phyloP scores from a whole-genome alignment of 2,797 vertebrate genomes.

The Anas acuta region DNA sequence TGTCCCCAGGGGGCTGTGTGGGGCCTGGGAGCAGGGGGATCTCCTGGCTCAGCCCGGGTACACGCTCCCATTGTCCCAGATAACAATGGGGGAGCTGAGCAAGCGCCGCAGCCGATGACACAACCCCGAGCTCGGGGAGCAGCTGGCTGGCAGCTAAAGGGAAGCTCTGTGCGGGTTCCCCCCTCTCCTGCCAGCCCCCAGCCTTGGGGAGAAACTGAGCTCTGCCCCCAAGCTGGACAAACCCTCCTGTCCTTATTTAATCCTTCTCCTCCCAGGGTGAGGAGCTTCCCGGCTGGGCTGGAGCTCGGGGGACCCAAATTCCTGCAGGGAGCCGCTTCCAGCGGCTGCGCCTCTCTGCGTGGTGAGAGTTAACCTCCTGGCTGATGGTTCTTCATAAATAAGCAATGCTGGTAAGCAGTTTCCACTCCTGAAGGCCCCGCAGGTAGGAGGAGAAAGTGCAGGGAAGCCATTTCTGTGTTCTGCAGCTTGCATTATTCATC shows the following conservation, averaged over 20 bases:
- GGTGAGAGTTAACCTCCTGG: not conserved
- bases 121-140: not conserved
- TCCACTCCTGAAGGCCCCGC: not conserved
- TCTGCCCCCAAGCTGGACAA: not conserved
- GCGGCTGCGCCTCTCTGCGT: not conserved
- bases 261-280: not conserved
- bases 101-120: not conserved
- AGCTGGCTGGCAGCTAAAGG: slow-evolving; percentile 51
- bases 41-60: not conserved
- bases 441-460: not conserved
- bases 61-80: not conserved
- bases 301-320: not conserved
- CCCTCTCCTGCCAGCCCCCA: not conserved
- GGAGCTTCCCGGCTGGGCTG: not conserved
- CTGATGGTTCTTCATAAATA: not conserved
- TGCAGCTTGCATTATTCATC: slow-evolving; percentile 24
- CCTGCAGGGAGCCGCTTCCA: not conserved
- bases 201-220: accelerated
- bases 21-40: not conserved
- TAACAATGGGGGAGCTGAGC: slow-evolving; percentile 10
- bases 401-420: not conserved
- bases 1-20: too few species aligned
- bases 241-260: not conserved
- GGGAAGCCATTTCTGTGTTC: not conserved
- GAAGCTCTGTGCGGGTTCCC: slow-evolving; percentile 13